Evolutionary conservation across 2,797 vertebrate species (phyloP), one percentile per base, ranked within the genome.

Genomic region (Apogon talboti): DNA sequence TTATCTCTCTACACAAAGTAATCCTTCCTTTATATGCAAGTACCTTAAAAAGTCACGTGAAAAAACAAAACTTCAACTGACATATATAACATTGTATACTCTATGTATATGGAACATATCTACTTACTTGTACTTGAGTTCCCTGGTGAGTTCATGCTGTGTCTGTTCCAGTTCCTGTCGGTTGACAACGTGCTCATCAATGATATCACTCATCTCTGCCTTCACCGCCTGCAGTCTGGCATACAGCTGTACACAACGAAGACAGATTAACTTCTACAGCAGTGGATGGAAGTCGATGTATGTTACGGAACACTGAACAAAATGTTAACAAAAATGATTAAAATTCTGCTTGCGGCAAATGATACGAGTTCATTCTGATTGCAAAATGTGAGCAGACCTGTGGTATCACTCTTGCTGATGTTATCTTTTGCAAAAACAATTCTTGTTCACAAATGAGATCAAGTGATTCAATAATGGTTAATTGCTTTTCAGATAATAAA

Each of bases 91-190:
- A n/a, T n/a, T n/a, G n/a, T n/a, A n/a, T n/a, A n/a, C n/a, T n/a
- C n/a, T n/a, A n/a, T 24, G 21, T 24, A 24, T 24, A 24, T 24
- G 21, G 21, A 24, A 24, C 21, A 24, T 24, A 5, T 24, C 5
- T 24, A 2, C 95, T 89, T 90, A 99, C 98, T 97, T 99, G 93
- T 96, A 97, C 86, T 99, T 99, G 68, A 99, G 96, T 69, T 99
- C 98, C 81, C 96, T 91, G 0, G 96, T 99, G 89, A 99, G 96
- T 81, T 98, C 96, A 1, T 95, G 96, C 92, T 98, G 96, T 0
- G 96, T 97, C 89, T 98, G 95, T 83, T 98, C 98, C 19, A 99
- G 94, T 91, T 99, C 97, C 91, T 98, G 97, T 66, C 98, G 94
- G 83, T 95, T 96, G 0, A 93, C 92, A 66, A 99, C 92, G 48